Conservation (phyloP, 2,797 vertebrate species). For the Lacerta agilis region DNA sequence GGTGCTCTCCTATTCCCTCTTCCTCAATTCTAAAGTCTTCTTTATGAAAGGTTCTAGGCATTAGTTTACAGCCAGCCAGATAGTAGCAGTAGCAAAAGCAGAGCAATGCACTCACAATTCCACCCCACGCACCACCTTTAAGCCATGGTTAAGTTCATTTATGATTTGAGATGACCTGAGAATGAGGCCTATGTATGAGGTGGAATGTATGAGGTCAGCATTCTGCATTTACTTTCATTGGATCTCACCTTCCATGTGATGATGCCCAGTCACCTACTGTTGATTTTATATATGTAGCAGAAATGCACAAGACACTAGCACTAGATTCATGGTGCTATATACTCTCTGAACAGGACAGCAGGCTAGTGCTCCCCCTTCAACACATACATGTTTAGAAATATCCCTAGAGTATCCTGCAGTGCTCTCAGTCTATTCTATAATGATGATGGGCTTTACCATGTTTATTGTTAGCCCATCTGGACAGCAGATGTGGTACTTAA, state of each 20-base stretch:
- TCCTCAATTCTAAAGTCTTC: background rate
- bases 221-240: background rate
- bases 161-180: no score
- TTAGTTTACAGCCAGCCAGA: background rate
- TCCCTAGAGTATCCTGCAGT: conserved; percentile 37
- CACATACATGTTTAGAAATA: background rate
- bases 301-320: conserved; percentile 17
- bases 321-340: conserved; percentile 10
- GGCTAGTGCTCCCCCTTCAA: conserved; percentile 34
- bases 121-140: no score
- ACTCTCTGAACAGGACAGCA: conserved; percentile 26
- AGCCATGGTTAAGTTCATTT: no score
- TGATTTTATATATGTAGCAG: background rate
- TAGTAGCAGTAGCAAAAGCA: background rate
- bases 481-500: conserved; percentile 59
- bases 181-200: background rate
- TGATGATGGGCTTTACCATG: conserved; percentile 46
- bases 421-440: conserved; percentile 25
- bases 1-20: background rate
- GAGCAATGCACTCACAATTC: no score
- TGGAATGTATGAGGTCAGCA: background rate
- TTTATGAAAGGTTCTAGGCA: background rate
- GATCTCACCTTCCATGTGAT: background rate
- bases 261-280: background rate
- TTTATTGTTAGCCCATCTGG: conserved; percentile 68